These are phyloP conservation scores for Cuculus canorus DNA, from an alignment of 2,797 vertebrate genomes.

Conservation along the genomic window DNA sequence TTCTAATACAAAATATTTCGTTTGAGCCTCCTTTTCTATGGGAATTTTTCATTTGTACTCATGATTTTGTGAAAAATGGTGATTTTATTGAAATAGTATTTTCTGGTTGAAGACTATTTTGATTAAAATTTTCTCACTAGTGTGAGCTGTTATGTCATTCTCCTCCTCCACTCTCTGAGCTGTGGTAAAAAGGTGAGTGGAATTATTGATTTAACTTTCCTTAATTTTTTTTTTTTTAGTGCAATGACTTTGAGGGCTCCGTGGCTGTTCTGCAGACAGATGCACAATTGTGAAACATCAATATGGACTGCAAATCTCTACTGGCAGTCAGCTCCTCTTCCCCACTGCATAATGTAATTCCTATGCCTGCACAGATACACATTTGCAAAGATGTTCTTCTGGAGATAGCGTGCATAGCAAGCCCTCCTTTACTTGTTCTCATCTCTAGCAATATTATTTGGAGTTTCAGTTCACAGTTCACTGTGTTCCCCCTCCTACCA, in stretches of 20 bases:
- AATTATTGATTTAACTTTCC: constrained; percentile 40
- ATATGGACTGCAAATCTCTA: constrained; percentile 58
- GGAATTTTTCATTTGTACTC: neutral
- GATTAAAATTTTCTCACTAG: constrained; percentile 27
- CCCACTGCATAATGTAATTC: constrained; percentile 35
- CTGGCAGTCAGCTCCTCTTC: constrained; percentile 54
- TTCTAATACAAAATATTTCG: neutral
- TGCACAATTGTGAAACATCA: constrained; percentile 54
- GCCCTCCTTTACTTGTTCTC: constrained; percentile 24
- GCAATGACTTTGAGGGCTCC: neutral
- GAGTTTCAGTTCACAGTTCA: constrained; percentile 58
- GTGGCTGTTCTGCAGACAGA: constrained; percentile 46
- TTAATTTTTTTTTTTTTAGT: neutral
- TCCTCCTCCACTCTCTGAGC: constrained; percentile 24
- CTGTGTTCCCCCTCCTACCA: constrained; percentile 27
- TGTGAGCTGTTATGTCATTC: constrained; percentile 35
- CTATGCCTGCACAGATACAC: constrained; percentile 23
- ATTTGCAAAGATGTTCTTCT: constrained; percentile 53
- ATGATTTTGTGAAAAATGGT: neutral
- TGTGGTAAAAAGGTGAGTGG: constrained; percentile 20
- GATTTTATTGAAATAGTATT: constrained; percentile 31
- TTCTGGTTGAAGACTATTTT: constrained; percentile 32
- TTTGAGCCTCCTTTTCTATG: neutral
- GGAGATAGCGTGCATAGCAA: neutral
- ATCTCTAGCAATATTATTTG: constrained; percentile 22